Evolutionary conservation across 2,888 invertebrate species (phyloP), one percentile per base, ranked within the genome.

Genomic region (Micoletzkya japonica): DNA sequence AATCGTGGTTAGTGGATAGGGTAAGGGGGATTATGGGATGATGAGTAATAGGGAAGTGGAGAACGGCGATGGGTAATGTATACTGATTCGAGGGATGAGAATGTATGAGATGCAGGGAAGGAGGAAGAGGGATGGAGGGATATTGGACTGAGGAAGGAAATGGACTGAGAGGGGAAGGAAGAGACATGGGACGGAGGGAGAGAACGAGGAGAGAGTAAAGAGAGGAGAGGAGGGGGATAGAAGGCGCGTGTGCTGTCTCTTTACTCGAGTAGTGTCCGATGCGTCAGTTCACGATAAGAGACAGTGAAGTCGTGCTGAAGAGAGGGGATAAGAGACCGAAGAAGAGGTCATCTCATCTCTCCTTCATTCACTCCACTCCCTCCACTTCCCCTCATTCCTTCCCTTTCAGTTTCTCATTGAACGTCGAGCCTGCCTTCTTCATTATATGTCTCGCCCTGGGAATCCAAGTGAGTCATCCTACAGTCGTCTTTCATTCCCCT

Each of bases 361-460:
- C 39, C 28, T 39, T 0, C 30, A 20, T 4, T 49, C 49, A 2
- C 26, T 30, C 32, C 26, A 17, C 49, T 24, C 24, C 26, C 37
- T 37, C 52, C 26, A 6, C 6, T 14, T 6, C 52, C 6, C 52
- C 6, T 4, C 52, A 6, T 52, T 52, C n/a, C n/a, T 6, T 0
- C 2, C n/a, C 2, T 30, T 1, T 10, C n/a, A 69, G 66, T 30
- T 4, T 32, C n/a, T 39, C n/a, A 3, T 66, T 75, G 20, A 77
- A 77, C 60, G 73, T 73, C 10, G 77, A 77, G 32, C 77, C 77
- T 17, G 57, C 73, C 0, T 66, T 79, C 32, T 67, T 77, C 36
- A 36, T 78, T 28, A 72, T 59, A 50, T 59, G 74, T 2, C 49
- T 79, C 34, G 71, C 67, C n/a, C 64, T 77, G 37, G 78, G 79